Base-by-base conservation (phyloP, 2,797 vertebrate species). In the Myripristis murdjan region DNA sequence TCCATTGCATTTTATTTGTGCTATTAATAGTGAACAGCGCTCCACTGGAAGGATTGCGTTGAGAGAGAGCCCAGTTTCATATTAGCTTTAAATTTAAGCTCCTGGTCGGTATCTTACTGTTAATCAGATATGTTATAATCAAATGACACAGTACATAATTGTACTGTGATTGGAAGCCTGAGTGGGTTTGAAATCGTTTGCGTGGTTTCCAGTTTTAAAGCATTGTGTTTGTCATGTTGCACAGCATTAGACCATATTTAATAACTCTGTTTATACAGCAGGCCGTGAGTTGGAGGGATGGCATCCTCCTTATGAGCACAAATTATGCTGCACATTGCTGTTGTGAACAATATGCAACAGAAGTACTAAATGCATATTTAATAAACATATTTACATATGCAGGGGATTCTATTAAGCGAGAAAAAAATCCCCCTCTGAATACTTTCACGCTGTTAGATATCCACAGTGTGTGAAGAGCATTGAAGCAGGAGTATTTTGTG, bases 1-100 rank as follows among this genome's bases (percentile, higher is more conserved):
- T 60, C 39, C 9, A 3, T 28, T 67, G 16, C 9, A 23, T 64
- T 71, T 61, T 66, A 58, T 79, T 64, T 59, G 8, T 63, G 33
- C 1, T 60, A 56, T 53, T 66, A 22, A 33, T 62, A 22, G 47
- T 33, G 35, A 43, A 63, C 1, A 3, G 0, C 14, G 15, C 46
- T 66, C 15, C 47, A 51, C 4, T 59, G 49, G 23, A 52, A 52
- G 14, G 23, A 12, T 26, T 16, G 23, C 2, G 51, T 15, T 24
- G 48, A 24, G 11, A 12, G 35, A 37, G 35, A 37, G 35, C 9
- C 35, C 35, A 37, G 35, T 37, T 51, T 12, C n/a, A 12, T 51
- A 23, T 52, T 20, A 52, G 22, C 22, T 1, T 23, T 23, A 23
- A 18, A 28, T 24, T 52, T 23, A 26, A 52, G 15, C 11, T 26